Conservation (phyloP, 2,113 vertebrate genomes). For the Tragelaphus scriptus region DNA sequence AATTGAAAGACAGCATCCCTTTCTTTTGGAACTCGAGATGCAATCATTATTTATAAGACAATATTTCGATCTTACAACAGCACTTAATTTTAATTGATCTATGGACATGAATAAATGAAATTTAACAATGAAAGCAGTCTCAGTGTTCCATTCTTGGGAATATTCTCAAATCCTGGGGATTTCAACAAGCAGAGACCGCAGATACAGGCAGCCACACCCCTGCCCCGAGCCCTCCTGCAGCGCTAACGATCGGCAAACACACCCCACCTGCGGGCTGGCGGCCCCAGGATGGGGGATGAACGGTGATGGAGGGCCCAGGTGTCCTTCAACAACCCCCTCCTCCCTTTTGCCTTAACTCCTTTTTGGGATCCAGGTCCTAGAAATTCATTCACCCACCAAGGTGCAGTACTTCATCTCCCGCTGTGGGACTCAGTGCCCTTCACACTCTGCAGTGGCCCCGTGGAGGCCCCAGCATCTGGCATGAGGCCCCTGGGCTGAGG, state of each 20-base stretch:
- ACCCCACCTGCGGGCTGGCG: background rate
- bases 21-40: background rate
- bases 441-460: background rate
- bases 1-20: background rate
- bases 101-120: background rate
- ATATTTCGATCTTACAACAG: background rate
- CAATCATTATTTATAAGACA: background rate
- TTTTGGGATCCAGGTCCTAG: background rate
- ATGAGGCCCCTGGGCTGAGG: rapidly evolving
- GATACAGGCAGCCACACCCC: too few relatives aligned
- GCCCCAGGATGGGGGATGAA: background rate
- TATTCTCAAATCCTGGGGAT: background rate
- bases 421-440: background rate
- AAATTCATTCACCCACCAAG: background rate
- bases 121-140: background rate
- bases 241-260: background rate
- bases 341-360: background rate
- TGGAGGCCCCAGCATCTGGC: too few relatives aligned
- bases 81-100: background rate
- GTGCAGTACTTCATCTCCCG: rapidly evolving
- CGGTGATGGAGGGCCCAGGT: background rate
- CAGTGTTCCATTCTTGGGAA: background rate
- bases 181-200: background rate
- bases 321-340: background rate
- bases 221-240: rapidly evolving